Evolutionary conservation across 1,140 invertebrate species (phyloP).

Genomic region (Aleiodes sp.): DNA sequence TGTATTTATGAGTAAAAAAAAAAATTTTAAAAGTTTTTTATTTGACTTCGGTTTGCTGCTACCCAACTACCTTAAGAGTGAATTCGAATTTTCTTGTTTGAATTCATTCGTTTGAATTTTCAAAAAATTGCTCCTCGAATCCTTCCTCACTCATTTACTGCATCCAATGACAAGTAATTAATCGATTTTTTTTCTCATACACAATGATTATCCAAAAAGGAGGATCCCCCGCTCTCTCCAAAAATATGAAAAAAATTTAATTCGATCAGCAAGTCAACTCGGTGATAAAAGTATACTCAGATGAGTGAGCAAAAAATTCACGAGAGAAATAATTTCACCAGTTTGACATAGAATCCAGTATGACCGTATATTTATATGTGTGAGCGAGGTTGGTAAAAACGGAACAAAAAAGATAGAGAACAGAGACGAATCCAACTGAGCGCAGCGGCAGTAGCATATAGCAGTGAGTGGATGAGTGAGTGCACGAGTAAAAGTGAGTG

Average conservation of each 20-base stretch:
- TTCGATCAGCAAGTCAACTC: neutral
- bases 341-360: constrained; percentile 9
- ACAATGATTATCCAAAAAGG: no score
- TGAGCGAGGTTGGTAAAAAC: neutral
- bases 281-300: neutral
- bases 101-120: no score
- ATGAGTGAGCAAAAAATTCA: neutral
- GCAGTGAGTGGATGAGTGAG: constrained; percentile 20
- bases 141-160: no score
- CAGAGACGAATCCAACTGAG: neutral
- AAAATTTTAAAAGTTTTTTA: no score
- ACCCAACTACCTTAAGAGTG: no score
- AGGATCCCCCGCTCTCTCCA: no score
- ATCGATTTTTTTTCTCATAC: no score
- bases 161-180: no score
- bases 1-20: no score
- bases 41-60: no score
- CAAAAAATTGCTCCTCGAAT: no score
- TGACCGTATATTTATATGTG: neutral
- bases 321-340: neutral
- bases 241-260: neutral
- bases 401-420: neutral
- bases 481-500: constrained; percentile 26
- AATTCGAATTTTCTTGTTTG: no score
- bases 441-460: neutral